Evolutionary conservation across 2,797 vertebrate genomes (phyloP), one percentile per base, ranked within the genome.

Genomic region (Rhynchonycteris naso): DNA sequence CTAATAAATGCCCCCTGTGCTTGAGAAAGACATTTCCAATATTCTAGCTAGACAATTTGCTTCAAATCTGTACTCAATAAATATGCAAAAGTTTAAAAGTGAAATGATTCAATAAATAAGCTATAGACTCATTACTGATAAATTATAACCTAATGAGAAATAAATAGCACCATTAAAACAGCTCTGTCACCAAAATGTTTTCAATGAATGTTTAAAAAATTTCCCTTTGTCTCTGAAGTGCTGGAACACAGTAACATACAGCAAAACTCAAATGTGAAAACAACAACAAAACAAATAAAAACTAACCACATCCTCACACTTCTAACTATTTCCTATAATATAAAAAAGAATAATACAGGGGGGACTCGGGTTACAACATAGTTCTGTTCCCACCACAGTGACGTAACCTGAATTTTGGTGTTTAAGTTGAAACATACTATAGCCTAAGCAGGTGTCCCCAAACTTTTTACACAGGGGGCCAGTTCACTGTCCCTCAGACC

Each of bases 101-200:
- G 22, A 95, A 84, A 78, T 58, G 58, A 78, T 63, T 94, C 82
- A 88, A 79, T 83, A 91, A 92, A 65, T 85, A 88, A 65, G 47
- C 35, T 79, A 78, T 10, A 50, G 47, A 28, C 13, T 90, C 43
- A 88, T 75, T 80, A 90, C 22, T 93, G 47, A 72, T 54, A 88
- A 82, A 89, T n/a, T 87, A 93, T n/a, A 71, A 74, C 47, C 74
- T 30, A 90, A 78, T 95, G 72, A 92, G 90, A 90, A 93, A 89
- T 24, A 83, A 91, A 68, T 9, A 84, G 43, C 88, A 59, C 18
- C 47, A 78, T 33, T 74, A 75, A 91, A 93, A 91, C 1, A 82
- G 35, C 15, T 93, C 19, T 89, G 93, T 78, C 33, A 71, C 61
- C 56, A 58, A 82, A 86, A 93, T 33, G 30, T 1, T 84, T 88